phyloP scores from a whole-genome alignment of 2,113 vertebrate species.

The Tapirus terrestris region DNA sequence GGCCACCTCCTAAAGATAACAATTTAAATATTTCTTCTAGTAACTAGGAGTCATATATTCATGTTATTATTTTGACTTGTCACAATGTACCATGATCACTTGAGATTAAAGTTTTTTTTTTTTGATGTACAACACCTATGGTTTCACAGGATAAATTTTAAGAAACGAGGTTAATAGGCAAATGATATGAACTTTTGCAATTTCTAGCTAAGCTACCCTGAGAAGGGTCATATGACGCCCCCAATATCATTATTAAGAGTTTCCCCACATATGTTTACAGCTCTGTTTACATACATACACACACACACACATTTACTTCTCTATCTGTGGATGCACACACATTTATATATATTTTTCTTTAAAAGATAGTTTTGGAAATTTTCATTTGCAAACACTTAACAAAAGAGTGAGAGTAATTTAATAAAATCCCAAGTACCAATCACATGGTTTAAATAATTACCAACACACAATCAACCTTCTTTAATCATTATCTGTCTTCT shows the following conservation, averaged over 20 bases:
- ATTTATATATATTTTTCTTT: not conserved
- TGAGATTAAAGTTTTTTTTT: not conserved
- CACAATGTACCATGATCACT: not conserved
- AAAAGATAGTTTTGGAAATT: not conserved
- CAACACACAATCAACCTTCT: not conserved
- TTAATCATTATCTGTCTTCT: not conserved
- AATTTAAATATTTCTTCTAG: not conserved
- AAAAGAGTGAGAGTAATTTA: not conserved
- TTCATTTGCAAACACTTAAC: not conserved
- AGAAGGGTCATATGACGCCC: not conserved
- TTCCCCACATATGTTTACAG: not conserved
- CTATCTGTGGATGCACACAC: not conserved
- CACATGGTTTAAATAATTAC: not conserved
- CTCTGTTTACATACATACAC: not conserved
- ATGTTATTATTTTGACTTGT: not conserved
- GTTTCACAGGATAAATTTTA: not conserved
- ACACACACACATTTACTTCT: not conserved
- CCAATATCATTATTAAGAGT: not conserved
- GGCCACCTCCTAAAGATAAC: not conserved
- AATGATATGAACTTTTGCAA: not conserved
- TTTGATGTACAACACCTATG: not conserved
- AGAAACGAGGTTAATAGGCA: not conserved
- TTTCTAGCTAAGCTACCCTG: not conserved
- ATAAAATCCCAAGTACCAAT: not conserved
- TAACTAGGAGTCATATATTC: not conserved